A percentile compares a stretch with the other conserved stretches of the same genome.
Conservation (phyloP, 2,113 vertebrate genomes). For the Macaca fascicularis region T2T-MFA8v1.1 NC_088377.1:183115001-183115500, state of each 20-base stretch:
- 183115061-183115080: neutral
- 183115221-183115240: neutral
- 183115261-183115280: neutral
- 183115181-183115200: neutral
- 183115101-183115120: neutral
- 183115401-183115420: neutral
- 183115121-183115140: neutral
- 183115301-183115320: neutral
- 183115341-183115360: neutral
- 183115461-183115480: neutral
- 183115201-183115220: neutral
- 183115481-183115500: neutral
- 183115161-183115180: neutral
- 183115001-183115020: neutral
- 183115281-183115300: neutral
- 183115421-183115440: neutral
- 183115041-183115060: neutral
- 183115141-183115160: neutral
- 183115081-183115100: neutral
- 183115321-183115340: neutral
- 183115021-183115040: neutral
- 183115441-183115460: neutral
- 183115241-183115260: neutral
- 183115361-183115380: accelerated
- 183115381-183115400: neutral